Evolutionary conservation across 2,888 invertebrate genomes (phyloP).

Genomic region (Monoplex corrugatus): DNA sequence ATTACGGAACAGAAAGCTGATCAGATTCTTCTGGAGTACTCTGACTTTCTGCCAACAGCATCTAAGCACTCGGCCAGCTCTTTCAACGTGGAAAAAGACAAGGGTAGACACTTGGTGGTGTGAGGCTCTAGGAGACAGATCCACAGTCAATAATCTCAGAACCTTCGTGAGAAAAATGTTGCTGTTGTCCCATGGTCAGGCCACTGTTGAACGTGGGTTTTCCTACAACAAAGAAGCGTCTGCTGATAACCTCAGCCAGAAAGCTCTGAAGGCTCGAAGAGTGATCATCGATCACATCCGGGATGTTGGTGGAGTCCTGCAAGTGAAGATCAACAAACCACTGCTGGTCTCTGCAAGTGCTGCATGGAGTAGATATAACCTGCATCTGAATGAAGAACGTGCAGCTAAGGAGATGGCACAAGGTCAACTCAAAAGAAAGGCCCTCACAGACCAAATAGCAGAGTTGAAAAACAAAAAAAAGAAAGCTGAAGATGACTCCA

Average conservation of each 20-base stretch:
- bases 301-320: background rate
- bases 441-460: background rate
- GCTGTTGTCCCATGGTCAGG: constrained; percentile 21
- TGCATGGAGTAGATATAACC: background rate
- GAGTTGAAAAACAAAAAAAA: constrained; percentile 2
- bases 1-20: background rate
- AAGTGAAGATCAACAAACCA: background rate
- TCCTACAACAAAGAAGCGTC: constrained; percentile 2
- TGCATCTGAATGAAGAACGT: background rate
- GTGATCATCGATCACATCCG: constrained; percentile 5
- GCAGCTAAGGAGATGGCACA: background rate
- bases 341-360: background rate
- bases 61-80: background rate
- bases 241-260: background rate
- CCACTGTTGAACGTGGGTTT: background rate
- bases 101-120: constrained; percentile 7
- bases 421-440: background rate
- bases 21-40: background rate
- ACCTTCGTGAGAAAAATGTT: background rate
- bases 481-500: constrained; percentile 6
- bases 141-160: background rate
- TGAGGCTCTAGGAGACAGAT: background rate
- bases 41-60: background rate
- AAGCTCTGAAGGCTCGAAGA: background rate
- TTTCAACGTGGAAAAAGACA: background rate